These are phyloP conservation scores for Porites australiensis DNA, from an alignment of 64 coral and sea anemone species.

Conservation along the genomic window DNA sequence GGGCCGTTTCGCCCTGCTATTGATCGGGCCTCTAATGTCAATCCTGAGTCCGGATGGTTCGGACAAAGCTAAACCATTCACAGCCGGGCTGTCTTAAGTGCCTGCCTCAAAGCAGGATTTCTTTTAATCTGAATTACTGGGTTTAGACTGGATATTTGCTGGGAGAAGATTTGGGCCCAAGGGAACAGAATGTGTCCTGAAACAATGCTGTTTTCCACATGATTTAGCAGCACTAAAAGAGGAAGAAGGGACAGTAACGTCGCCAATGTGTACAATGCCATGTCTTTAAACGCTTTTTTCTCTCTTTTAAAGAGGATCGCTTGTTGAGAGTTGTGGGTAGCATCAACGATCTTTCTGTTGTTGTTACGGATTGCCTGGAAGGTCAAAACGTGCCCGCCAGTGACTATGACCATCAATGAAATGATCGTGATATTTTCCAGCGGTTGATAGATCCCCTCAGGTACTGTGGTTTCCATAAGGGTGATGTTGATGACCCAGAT, in stretches of 20 bases:
- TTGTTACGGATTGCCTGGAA: neutral
- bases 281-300: neutral
- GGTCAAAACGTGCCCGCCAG: neutral
- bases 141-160: neutral
- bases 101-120: neutral
- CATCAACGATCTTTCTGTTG: neutral
- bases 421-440: neutral
- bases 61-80: too few relatives aligned
- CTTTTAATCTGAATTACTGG: neutral
- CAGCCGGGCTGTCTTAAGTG: neutral
- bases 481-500: neutral
- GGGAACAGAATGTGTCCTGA: neutral
- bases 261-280: neutral
- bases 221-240: neutral
- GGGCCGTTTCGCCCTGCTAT: too few relatives aligned
- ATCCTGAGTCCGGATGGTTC: too few relatives aligned
- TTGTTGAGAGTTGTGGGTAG: neutral
- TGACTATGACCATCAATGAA: neutral
- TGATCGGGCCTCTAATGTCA: too few relatives aligned
- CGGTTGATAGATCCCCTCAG: neutral
- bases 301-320: slow-evolving; percentile 7
- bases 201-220: neutral
- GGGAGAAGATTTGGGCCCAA: neutral
- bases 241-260: neutral
- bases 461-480: neutral